Base-by-base conservation (phyloP, 2,797 vertebrate species). In the Neoniphon sammara region DNA sequence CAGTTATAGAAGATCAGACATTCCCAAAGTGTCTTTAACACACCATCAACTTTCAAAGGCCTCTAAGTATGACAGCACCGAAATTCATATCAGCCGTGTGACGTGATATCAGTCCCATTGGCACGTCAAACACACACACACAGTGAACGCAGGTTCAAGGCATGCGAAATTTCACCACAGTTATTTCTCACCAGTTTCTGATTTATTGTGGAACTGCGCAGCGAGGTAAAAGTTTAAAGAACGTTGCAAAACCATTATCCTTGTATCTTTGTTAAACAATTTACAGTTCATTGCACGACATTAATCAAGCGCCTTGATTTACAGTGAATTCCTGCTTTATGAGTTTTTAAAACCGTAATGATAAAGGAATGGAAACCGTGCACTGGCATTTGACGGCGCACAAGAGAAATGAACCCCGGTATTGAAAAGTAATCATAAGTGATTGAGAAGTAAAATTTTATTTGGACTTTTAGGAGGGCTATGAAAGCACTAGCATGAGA, bases 401-500 rank as follows among this genome's bases (percentile, higher is more conserved):
- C 39, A 39, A 78, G 23, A 66, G 47, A 50, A 61, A 76, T 0
- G 18, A 65, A 53, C 15, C 18, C 18, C 49, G 5, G 39, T 34
- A 77, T 62, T 78, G 8, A 78, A 57, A 85, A 73, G 36, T 39
- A 47, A 64, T 85, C 68, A 75, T 5, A 39, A 61, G 47, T 30
- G 55, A 79, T 57, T 64, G 69, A 75, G 66, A 78, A 71, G 50
- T 25, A 1, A 23, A 60, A 61, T 46, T 80, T 68, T 66, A 71
- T 55, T 63, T 58, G 53, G 69, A 81, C 23, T 78, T 83, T 82
- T 65, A 81, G 61, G 46, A 50, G 44, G 0, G 7, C 58, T 54
- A 23, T 83, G 66, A 81, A 77, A 83, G 69, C 61, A 49, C 49
- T 9, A 44, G 61, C 61, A 66, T 73, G 59, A 75, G 63, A 80